phyloP scores from a whole-genome alignment of 1,140 invertebrate species.

The Helicoverpa armigera region DNA sequence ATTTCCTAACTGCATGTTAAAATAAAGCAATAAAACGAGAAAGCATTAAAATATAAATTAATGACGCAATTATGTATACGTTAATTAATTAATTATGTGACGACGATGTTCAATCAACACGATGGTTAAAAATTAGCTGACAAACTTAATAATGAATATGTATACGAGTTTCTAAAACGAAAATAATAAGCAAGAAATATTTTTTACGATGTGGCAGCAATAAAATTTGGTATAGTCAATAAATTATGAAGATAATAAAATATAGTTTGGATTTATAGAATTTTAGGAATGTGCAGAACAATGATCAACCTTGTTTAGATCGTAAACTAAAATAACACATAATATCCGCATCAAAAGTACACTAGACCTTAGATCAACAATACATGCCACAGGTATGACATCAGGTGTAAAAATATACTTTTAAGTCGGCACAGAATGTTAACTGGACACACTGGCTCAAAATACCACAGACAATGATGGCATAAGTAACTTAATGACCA shows the following conservation, averaged over 20 bases:
- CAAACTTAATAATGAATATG: constrained; percentile 71
- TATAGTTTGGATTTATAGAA: constrained; percentile 62
- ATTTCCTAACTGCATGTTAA: constrained; percentile 65
- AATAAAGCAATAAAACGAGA: constrained; percentile 69
- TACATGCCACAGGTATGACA: constrained; percentile 48
- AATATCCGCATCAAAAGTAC: constrained; percentile 54
- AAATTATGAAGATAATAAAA: constrained; percentile 76
- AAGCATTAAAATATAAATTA: constrained; percentile 71
- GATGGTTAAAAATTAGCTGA: constrained; percentile 75
- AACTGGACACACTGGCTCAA: not conserved
- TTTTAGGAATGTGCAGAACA: constrained; percentile 64
- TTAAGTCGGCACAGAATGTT: constrained; percentile 14
- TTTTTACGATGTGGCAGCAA: constrained; percentile 67
- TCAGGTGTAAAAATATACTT: constrained; percentile 46
- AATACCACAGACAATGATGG: no score
- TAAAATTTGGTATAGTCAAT: constrained; percentile 67
- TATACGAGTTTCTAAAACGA: constrained; percentile 61
- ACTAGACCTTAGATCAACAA: constrained; percentile 51
- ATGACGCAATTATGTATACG: constrained; percentile 71
- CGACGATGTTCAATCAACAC: constrained; percentile 75
- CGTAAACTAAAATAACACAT: constrained; percentile 66
- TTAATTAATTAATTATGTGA: constrained; percentile 80
- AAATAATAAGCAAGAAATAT: constrained; percentile 59
- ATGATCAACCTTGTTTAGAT: constrained; percentile 66
- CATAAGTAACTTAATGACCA: no score